These are phyloP conservation scores for Philhelius pedissequus DNA, from an alignment of 2,888 invertebrate genomes.

Conservation along the genomic window DNA sequence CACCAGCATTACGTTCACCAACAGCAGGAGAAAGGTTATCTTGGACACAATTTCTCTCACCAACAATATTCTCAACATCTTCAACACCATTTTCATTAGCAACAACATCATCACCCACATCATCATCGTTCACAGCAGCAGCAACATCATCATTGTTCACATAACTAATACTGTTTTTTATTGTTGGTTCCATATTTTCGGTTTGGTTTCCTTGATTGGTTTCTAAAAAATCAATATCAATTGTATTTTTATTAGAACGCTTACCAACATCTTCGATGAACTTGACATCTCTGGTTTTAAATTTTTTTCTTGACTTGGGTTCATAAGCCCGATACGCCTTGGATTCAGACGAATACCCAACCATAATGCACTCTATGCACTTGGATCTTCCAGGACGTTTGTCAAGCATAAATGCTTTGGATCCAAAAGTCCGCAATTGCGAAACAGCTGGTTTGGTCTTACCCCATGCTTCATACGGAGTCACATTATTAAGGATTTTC, in stretches of 20 bases:
- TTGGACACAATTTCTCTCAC: no score
- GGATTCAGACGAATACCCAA: slow-evolving; percentile 9
- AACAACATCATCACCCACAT: not conserved
- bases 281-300: slow-evolving; percentile 11
- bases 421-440: not conserved
- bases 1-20: no score
- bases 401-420: not conserved
- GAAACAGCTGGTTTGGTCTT: no score
- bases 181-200: not conserved
- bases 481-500: no score
- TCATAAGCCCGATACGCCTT: slow-evolving; percentile 17
- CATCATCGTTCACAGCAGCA: slow-evolving; percentile 2
- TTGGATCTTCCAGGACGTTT: slow-evolving; percentile 20
- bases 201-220: not conserved
- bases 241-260: no score
- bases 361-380: slow-evolving; percentile 10
- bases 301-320: slow-evolving; percentile 2
- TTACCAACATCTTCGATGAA: no score
- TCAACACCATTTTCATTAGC: not conserved
- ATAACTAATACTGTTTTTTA: not conserved
- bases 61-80: not conserved
- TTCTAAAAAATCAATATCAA: not conserved
- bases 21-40: no score
- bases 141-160: not conserved
- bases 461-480: no score